Base-by-base conservation (phyloP, 2,113 vertebrate species). In the Poecile atricapillus region DNA sequence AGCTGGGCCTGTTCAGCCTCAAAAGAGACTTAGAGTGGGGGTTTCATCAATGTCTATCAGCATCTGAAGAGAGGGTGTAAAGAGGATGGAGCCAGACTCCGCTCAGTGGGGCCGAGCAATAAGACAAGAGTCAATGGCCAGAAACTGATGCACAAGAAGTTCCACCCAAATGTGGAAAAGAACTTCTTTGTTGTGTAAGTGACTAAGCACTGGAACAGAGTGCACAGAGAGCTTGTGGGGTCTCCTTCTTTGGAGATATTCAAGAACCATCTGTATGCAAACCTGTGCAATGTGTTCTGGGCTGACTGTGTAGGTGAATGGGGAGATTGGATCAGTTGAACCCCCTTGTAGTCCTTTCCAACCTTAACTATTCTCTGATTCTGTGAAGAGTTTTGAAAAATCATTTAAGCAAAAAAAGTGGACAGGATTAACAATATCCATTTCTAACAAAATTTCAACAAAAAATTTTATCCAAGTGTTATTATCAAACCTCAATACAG, bases 101-200 rank as follows among this genome's bases (percentile, higher is more conserved):
- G 15, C 27, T 35, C 2, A 1, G 17, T 50, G 18, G 21, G 35
- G 25, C 10, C 0, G 0, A 30, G 31, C 3, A 7, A 5, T 8
- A 43, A 18, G 19, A 27, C 10, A 20, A 31, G 17, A 56, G 9
- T 2, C 14, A 80, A 5, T 0, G 0, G n/a, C 9, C 35, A 50
- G 25, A 71, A 50, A 25, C 9, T 25, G 18, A 33, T 4, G 9
- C 13, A 22, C 9, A 43, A 35, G 35, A 49, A 41, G 2, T 31
- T 79, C 11, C 13, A 49, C 9, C 10, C 31, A 62, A 49, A 43
- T 7, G 6, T 25, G 25, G 13, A 20, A 9, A 53, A 68, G 9
- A 63, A 49, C 2, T 25, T 47, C 28, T n/a, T 35, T 31, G 6
- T 11, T 43, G 31, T 49, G 14, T 31, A 17, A 21, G 9, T 27